Conservation (phyloP, 2,113 vertebrate genomes). For the Heterotilapia buettikoferi region DNA sequence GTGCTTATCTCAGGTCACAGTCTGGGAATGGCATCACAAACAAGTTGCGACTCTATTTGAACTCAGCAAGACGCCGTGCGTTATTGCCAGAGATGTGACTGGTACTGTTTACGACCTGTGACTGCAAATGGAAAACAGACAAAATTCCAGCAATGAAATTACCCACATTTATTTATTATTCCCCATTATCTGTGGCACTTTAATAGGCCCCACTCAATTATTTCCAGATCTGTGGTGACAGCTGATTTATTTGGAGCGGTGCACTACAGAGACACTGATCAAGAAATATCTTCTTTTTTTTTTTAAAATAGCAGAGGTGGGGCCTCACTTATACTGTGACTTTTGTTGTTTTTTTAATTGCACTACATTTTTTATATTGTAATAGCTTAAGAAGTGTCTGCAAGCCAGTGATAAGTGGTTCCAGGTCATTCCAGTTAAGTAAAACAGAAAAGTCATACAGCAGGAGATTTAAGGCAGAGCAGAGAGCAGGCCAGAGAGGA, state of each 20-base stretch:
- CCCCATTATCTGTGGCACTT: constrained; percentile 54
- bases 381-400: not conserved
- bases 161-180: constrained; percentile 43
- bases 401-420: constrained; percentile 6
- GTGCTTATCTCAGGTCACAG: not conserved
- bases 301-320: not conserved
- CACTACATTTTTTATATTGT: not conserved
- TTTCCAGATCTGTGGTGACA: constrained; percentile 58
- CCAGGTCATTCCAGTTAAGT: not conserved
- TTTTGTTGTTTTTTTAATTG: not conserved
- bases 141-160: constrained; percentile 47
- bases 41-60: constrained; percentile 12
- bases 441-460: not conserved
- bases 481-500: not conserved
- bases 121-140: constrained; percentile 49
- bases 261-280: constrained; percentile 28
- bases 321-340: not conserved
- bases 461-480: not conserved
- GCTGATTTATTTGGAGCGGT: constrained; percentile 8
- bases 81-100: constrained; percentile 14
- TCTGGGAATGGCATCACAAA: constrained; percentile 1
- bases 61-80: not conserved
- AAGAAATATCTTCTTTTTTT: not conserved
- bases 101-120: constrained; percentile 29
- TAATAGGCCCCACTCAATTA: constrained; percentile 60